Evolutionary conservation across 2,888 invertebrate genomes (phyloP), one percentile per base, ranked within the genome.

Genomic region (Brenthis hecate): DNA sequence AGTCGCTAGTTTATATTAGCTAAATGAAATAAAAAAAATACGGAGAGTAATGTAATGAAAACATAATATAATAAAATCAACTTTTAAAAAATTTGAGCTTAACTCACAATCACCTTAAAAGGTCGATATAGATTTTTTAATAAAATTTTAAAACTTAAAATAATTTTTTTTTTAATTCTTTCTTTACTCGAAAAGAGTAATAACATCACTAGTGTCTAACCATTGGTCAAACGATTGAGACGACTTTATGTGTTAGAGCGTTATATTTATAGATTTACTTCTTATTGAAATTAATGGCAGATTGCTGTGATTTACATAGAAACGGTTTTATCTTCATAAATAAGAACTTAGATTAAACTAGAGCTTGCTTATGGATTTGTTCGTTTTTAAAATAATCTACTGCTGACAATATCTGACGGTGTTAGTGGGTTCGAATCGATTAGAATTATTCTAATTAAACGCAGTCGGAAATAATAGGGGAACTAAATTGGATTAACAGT

Each of bases 281-380:
- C 66, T 66, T 69, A 69, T 69, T 69, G 66, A 66, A 67, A 72
- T 69, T 69, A 69, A 72, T 71, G 68, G 68, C 58, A 65, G 71
- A 68, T 71, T 71, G 65, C 50, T 47, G 36, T 71, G 68, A 68
- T 71, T 68, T 71, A 65, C 55, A 47, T 62, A 43, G 56, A 60
- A 65, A 68, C 65, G 65, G 69, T 65, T 55, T 72, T 69, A 72
- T 69, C 71, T 67, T 69, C 64, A 72, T 71, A 68, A 71, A 56
- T 69, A 56, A 64, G 66, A 60, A 56, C 56, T 71, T 70, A 65
- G 56, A 50, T 43, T 53, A 43, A 11, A 36, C 19, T 43, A 60
- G 16, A 8, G 58, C 11, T 14, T 48, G 28, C 32, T 28, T 60
- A 60, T 60, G 28, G 28, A 60, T 11, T 13, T 13, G 50, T 50